Evolutionary conservation across 2,797 vertebrate genomes (phyloP).

Genomic region (Sebastes matsubarae): DNA sequence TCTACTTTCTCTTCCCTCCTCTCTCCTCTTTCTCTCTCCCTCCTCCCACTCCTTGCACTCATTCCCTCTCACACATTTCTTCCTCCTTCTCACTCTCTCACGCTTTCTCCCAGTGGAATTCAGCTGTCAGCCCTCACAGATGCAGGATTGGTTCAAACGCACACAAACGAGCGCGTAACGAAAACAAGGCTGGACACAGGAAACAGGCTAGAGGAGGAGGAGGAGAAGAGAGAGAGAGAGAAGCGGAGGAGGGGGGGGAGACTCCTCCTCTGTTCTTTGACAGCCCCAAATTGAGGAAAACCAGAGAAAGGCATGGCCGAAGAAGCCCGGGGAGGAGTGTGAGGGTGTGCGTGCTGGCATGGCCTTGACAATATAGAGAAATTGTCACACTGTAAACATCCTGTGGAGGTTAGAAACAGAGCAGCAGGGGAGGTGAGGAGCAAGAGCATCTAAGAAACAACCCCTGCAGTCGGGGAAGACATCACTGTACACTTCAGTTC

Average conservation of each 20-base stretch:
- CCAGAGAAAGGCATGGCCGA: constrained; percentile 48
- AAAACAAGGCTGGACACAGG: constrained; percentile 76
- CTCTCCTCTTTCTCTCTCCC: constrained; percentile 28
- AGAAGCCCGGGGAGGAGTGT: constrained; percentile 45
- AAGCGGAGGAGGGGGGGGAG: constrained; percentile 48
- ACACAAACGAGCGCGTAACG: constrained; percentile 61
- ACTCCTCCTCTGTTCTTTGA: constrained; percentile 78
- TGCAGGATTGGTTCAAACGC: constrained; percentile 66
- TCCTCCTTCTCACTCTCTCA: constrained; percentile 60
- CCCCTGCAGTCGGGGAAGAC: constrained; percentile 44
- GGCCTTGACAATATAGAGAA: constrained; percentile 54
- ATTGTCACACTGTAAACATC: constrained; percentile 67
- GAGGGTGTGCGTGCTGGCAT: constrained; percentile 34
- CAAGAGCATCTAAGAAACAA: constrained; percentile 33
- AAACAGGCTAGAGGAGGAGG: constrained; percentile 67
- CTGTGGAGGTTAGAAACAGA: constrained; percentile 60
- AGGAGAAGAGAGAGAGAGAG: constrained; percentile 26
- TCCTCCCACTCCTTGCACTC: constrained; percentile 63
- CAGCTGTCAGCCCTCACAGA: constrained; percentile 79
- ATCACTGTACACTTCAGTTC: constrained; percentile 47
- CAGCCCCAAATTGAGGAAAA: constrained; percentile 66
- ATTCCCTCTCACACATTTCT: constrained; percentile 60
- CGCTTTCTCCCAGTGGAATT: constrained; percentile 75
- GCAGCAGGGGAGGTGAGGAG: constrained; percentile 51
- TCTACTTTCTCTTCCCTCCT: constrained; percentile 64